These are phyloP conservation scores for Diplodus puntazzo DNA, from an alignment of 2,797 vertebrate species.

Conservation along the genomic window DNA sequence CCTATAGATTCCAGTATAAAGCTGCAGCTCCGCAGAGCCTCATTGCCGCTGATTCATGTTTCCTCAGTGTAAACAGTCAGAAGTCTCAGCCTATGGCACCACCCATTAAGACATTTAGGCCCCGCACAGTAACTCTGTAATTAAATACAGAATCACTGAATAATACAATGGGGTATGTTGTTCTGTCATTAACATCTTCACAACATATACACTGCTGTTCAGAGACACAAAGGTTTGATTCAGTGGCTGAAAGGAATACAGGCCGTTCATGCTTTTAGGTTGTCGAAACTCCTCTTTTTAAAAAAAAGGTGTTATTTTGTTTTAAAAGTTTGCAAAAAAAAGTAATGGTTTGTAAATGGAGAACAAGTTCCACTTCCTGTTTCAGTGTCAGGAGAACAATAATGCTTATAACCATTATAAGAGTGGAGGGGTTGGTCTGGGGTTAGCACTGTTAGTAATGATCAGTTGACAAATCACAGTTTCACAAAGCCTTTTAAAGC, in stretches of 20 bases:
- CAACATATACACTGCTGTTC: constrained; percentile 13
- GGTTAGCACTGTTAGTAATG: no score
- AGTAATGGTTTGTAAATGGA: background rate
- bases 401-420: background rate
- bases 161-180: constrained; percentile 20
- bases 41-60: constrained; percentile 43
- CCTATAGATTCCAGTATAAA: constrained; percentile 44
- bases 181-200: constrained; percentile 40
- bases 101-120: constrained; percentile 7
- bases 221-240: background rate
- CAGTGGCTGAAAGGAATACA: background rate
- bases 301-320: background rate
- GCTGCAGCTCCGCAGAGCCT: background rate
- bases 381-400: background rate
- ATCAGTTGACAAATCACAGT: no score
- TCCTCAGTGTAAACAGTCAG: constrained; percentile 37
- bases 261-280: background rate
- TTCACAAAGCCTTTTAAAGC: no score
- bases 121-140: constrained; percentile 9
- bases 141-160: constrained; percentile 28
- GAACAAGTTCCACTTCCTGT: background rate
- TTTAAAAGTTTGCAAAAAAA: background rate
- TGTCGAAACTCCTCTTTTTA: background rate
- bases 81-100: constrained; percentile 34
- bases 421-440: no score